Conservation (phyloP, 2,113 vertebrate species). For the Phrynosoma platyrhinos region DNA sequence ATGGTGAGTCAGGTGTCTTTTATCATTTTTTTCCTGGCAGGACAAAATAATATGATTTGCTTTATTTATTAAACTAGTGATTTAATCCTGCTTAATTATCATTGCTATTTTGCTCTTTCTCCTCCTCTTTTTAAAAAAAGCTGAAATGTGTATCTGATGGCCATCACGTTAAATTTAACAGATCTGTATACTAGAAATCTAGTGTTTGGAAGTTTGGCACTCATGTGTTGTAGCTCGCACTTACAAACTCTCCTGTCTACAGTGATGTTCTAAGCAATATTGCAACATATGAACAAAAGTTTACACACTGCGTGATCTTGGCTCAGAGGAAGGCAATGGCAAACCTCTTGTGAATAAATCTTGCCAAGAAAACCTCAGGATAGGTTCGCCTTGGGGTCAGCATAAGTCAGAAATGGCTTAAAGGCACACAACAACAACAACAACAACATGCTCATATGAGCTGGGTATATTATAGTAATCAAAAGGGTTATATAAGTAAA, state of each 20-base stretch:
- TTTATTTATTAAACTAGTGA: not conserved
- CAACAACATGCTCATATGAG: not conserved
- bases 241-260: not conserved
- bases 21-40: not conserved
- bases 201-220: not conserved
- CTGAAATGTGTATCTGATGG: not conserved
- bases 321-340: too few relatives aligned
- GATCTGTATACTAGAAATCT: not conserved
- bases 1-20: slow-evolving; percentile 81
- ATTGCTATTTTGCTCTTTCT: not conserved
- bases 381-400: too few relatives aligned
- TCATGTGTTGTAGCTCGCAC: not conserved
- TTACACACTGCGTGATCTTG: not conserved
- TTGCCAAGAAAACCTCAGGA: too few relatives aligned
- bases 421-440: not conserved
- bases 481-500: not conserved
- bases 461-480: not conserved
- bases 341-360: too few relatives aligned
- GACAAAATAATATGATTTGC: not conserved
- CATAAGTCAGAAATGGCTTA: too few relatives aligned
- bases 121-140: not conserved
- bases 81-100: not conserved
- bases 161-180: not conserved
- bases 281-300: not conserved
- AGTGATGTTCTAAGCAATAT: not conserved